Conservation (phyloP, 2,797 vertebrate species). For the Glyptemys insculpta region DNA sequence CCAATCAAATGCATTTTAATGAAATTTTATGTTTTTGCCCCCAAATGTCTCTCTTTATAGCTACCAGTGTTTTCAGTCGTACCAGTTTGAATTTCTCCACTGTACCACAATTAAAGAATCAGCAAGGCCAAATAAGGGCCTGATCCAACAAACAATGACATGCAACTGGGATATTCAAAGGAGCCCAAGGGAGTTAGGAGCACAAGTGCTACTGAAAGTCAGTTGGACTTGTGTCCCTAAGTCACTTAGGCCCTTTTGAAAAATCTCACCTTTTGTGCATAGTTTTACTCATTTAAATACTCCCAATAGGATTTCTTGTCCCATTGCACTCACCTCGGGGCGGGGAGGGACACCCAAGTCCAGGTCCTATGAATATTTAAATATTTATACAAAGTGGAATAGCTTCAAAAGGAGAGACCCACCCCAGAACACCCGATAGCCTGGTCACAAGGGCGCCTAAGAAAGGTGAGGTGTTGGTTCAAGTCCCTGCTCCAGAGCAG, state of each 20-base stretch:
- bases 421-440: neutral
- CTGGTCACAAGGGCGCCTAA: neutral
- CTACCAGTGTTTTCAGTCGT: neutral
- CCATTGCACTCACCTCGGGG: neutral
- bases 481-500: neutral
- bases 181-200: neutral
- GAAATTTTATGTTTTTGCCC: neutral
- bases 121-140: neutral
- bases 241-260: neutral
- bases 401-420: neutral
- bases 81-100: neutral
- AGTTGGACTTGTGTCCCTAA: neutral
- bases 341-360: neutral
- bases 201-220: neutral
- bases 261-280: neutral
- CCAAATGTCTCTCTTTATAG: neutral
- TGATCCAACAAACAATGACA: slow-evolving; percentile 8
- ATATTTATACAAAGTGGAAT: neutral
- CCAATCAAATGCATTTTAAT: neutral
- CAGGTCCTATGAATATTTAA: neutral
- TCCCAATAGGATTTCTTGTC: neutral
- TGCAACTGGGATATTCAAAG: neutral
- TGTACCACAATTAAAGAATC: neutral
- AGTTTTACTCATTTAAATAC: neutral
- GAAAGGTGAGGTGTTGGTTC: neutral